Evolutionary conservation across 2,113 vertebrate genomes (phyloP).

Genomic region (Tursiops truncatus): DNA sequence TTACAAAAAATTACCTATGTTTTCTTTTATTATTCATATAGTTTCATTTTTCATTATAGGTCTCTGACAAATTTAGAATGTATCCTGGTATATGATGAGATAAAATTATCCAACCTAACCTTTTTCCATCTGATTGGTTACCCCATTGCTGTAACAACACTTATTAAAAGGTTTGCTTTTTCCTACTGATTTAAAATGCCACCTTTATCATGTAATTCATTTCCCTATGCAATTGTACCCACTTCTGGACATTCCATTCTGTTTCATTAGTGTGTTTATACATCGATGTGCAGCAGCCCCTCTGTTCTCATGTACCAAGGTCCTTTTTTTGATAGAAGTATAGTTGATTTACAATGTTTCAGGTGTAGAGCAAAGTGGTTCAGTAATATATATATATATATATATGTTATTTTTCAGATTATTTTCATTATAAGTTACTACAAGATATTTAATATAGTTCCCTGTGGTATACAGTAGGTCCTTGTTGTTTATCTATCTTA

Average conservation of each 20-base stretch:
- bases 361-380: too few relatives aligned
- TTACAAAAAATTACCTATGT: neutral
- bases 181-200: neutral
- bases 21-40: neutral
- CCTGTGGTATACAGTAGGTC: too few relatives aligned
- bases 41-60: neutral
- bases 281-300: accelerated
- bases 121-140: neutral
- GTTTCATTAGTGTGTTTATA: neutral
- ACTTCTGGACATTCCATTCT: neutral
- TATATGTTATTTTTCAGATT: too few relatives aligned
- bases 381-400: too few relatives aligned
- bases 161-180: neutral
- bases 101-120: neutral
- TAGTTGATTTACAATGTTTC: neutral
- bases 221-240: accelerated
- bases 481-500: too few relatives aligned
- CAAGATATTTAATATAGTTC: too few relatives aligned
- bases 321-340: neutral
- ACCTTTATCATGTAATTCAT: too few relatives aligned
- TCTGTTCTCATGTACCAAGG: neutral
- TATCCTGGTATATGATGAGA: neutral
- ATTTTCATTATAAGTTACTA: too few relatives aligned
- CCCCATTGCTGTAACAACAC: too few relatives aligned
- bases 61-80: neutral